Evolutionary conservation across 2,797 vertebrate species (phyloP), one percentile per base, ranked within the genome.

Genomic region (Poecilia wingei): DNA sequence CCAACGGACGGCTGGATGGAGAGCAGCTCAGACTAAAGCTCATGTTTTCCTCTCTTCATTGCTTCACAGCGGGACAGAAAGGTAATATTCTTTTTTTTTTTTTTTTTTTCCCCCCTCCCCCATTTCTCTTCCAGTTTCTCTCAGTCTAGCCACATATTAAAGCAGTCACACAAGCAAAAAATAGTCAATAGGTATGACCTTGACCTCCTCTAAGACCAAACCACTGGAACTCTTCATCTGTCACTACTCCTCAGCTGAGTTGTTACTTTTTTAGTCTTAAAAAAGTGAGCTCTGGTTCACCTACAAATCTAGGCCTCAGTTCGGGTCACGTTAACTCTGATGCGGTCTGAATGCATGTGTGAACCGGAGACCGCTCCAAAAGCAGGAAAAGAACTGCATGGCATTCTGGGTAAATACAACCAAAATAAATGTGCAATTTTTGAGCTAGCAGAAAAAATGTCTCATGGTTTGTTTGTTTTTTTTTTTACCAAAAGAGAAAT

Each of bases 71-170:
- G 79, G 87, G 76, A 76, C 70, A 81, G 73, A 25, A 76, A 70
- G 68, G 64, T 77, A 80, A 80, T 88, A 41, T 78, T 76, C 77
- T 87, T 87, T 88, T 81, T 89, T 84, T 64, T 84, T 70, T 84
- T 51, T 49, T 49, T 20, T 16, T 47, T 16, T 46, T 36, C 4
- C 4, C 4, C 36, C 14, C 31, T 31, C 31, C 8, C 41, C 79
- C 18, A 68, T 68, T 39, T 80, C 64, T 82, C 76, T 76, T 59
- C 51, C 64, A 68, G 8, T 74, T 4, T 74, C 36, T 70, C 61
- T 33, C 85, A 59, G 61, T 81, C n/a, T 75, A 72, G 82, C 13
- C 36, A 77, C 39, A 83, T 75, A 87, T 66, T 88, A 83, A 84
- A 4, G 0, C 43, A 2, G 39, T 51, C 73, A 46, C 61, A 68